Base-by-base conservation (phyloP, 2,113 vertebrate species). In the Addax nasomaculatus region DNA sequence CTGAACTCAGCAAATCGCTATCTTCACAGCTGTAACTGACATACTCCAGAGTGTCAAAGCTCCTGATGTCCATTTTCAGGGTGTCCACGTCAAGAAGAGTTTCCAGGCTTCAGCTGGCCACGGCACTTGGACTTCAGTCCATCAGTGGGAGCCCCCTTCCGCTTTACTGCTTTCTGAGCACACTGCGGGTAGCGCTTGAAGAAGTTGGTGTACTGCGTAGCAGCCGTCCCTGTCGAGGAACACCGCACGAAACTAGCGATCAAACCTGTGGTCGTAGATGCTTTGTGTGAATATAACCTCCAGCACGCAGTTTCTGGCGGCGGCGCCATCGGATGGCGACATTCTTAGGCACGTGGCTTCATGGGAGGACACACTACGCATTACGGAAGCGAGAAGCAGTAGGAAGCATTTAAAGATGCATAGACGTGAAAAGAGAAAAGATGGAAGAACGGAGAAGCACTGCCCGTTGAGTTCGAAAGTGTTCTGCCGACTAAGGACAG, bases 201-300 rank as follows among this genome's bases (percentile, higher is more conserved):
- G 98, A 99, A 99, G 97, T 99, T 99, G 57, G 98, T 99, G 98
- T 99, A 99, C 86, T 99, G 99, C 92, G 99, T 99, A 0, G 81
- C 98, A 98, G 51, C 99, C 98, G 92, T 99, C 99, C 8, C 99
- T 99, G 95, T 99, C 99, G 91, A 99, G 99, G 98, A 99, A 99
- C 98, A 99, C 99, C 98, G 99, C 99, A 0, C 99, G 99, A 98
- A 99, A 99, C 99, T 99, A 99, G 98, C 99, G 99, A 98, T 99
- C 99, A 98, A 99, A 99, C 97, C 99, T 99, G 98, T 99, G 99
- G 93, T 99, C 99, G 95, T 99, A 99, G 70, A 99, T 99, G 81
- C 98, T 99, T 99, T 97, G 99, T 99, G 30, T 99, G 99, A 1
- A 99, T 99, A 95, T 99, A 99, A 99, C 99, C 98, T 99, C 27